Base-by-base conservation (phyloP, 2,113 vertebrate species). In the Ivindomyrus marchei region DNA sequence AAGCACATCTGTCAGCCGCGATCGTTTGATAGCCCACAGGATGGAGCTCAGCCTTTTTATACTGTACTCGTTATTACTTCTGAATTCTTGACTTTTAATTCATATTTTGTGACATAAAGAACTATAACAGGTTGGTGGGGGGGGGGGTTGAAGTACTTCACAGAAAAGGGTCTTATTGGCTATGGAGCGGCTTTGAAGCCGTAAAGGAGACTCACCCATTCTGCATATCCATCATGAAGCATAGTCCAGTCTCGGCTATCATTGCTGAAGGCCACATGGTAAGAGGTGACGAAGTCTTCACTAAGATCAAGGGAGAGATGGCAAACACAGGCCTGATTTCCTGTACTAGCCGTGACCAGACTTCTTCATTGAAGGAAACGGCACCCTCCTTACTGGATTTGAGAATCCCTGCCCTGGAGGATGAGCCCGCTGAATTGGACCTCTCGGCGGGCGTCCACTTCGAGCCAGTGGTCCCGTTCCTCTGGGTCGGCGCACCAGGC, bases 241-340 rank as follows among this genome's bases (percentile, higher is more conserved):
- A 97, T 97, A 45, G 93, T 95, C 98, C 98, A 99, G 0, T 96
- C 97, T 89, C 97, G 96, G 93, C 97, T 99, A 95, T 99, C 98
- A 0, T 99, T 99, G 95, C 98, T 99, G 95, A 99, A 99, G 91
- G 97, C 97, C 93, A 99, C 96, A 0, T 97, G 97, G 95, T 98
- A 99, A 4, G 97, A 96, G 21, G 95, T 97, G 93, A 99, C 97
- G 19, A 96, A 99, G 93, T 99, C 98, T 1, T 96, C 97, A 3
- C 98, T 99, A 53, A 91, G 87, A 17, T 84, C 84, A 86, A 49
- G 3, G 91, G 91, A 62, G 58, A 45, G 9, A 89, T 1, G 49
- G 19, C 1, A 45, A 21, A 10, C 1, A 39, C 50, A 45, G n/a
- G 15, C 62, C 36, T 42, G 19, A 31, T n/a, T 42, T 46, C 31